Evolutionary conservation across 2,113 vertebrate genomes (phyloP).

Genomic region (Pituophis catenifer): DNA sequence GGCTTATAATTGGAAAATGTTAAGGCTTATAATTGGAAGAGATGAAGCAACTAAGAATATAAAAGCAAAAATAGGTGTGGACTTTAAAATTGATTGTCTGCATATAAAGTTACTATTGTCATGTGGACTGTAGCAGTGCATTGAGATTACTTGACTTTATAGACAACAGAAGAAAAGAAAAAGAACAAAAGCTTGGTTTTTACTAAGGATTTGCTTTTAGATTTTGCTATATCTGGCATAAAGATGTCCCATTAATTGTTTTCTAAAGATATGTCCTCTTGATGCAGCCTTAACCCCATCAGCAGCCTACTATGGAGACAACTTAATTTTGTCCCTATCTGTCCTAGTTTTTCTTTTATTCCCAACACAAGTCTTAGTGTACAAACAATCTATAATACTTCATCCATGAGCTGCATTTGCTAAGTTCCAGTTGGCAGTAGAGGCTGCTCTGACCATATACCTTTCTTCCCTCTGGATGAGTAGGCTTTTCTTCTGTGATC

Average conservation of each 20-base stretch:
- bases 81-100: not conserved
- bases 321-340: not conserved
- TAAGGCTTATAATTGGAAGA: not conserved
- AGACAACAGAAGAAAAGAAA: not conserved
- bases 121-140: not conserved
- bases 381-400: not conserved
- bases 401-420: not conserved
- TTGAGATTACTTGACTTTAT: not conserved
- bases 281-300: not conserved
- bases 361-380: not conserved
- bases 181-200: not conserved
- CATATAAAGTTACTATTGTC: not conserved
- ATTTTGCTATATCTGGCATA: not conserved
- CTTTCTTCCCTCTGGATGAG: not conserved
- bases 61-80: not conserved
- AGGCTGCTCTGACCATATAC: not conserved
- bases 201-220: not conserved
- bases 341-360: not conserved
- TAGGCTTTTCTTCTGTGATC: not conserved
- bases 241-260: not conserved
- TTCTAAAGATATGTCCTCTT: not conserved
- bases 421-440: not conserved
- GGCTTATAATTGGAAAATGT: no score
- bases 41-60: not conserved
- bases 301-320: not conserved